Conservation (phyloP, 2,797 vertebrate genomes). For the Sebastolobus altivelis region DNA sequence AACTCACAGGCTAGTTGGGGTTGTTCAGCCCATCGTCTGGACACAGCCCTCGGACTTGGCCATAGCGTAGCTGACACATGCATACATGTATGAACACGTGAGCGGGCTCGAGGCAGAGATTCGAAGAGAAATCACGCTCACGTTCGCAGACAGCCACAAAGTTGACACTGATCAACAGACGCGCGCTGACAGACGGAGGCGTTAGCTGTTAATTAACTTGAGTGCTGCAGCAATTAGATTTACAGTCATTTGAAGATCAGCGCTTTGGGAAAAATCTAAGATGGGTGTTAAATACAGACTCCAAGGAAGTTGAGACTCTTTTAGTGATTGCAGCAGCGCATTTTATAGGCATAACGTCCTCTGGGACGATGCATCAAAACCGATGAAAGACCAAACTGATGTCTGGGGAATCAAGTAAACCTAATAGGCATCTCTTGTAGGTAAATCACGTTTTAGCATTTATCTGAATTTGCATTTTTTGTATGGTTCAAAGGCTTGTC, state of each 20-base stretch:
- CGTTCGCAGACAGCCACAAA: neutral
- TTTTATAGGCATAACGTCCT: slow-evolving; percentile 26
- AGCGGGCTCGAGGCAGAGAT: slow-evolving; percentile 22
- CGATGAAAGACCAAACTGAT: slow-evolving; percentile 20
- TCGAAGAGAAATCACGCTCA: slow-evolving; percentile 14
- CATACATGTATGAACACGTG: slow-evolving; percentile 36
- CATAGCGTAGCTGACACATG: slow-evolving; percentile 41
- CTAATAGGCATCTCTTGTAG: neutral
- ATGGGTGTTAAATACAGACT: slow-evolving; percentile 23
- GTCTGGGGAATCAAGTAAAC: neutral
- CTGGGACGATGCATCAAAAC: slow-evolving; percentile 24
- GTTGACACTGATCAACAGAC: slow-evolving; percentile 26
- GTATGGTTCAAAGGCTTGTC: neutral
- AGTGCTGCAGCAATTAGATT: slow-evolving; percentile 41
- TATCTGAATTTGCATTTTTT: slow-evolving; percentile 3
- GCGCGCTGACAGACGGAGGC: neutral
- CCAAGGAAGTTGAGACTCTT: slow-evolving; percentile 6
- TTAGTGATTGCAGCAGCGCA: slow-evolving; percentile 21
- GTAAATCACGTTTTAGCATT: neutral
- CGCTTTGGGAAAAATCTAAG: slow-evolving; percentile 33
- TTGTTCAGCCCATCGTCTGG: slow-evolving; percentile 46
- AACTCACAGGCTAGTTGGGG: slow-evolving; percentile 46
- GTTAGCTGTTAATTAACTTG: slow-evolving; percentile 49
- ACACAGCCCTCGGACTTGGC: slow-evolving; percentile 24
- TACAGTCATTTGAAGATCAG: slow-evolving; percentile 44